Conservation (phyloP, 2,888 invertebrate species). For the Acleris sparsana region DNA sequence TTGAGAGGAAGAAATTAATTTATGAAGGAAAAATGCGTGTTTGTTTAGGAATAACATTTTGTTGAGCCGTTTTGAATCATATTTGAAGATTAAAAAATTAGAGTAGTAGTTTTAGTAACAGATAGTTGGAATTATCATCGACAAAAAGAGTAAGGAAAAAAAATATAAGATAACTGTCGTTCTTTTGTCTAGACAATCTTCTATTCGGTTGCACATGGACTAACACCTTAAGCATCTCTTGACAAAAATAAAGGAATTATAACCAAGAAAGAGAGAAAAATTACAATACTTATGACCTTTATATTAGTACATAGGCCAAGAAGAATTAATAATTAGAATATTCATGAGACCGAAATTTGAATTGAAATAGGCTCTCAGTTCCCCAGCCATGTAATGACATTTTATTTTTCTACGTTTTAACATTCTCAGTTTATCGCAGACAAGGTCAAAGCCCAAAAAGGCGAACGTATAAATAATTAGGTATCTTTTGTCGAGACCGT, state of each 20-base stretch:
- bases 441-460: not conserved
- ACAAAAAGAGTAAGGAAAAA: too few species aligned
- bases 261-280: not conserved
- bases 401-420: not conserved
- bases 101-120: too few species aligned
- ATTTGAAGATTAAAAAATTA: not conserved
- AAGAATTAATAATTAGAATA: not conserved
- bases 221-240: too few species aligned
- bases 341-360: too few species aligned
- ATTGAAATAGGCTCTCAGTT: too few species aligned
- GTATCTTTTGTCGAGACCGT: slow-evolving; percentile 6
- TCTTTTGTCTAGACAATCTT: too few species aligned
- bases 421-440: not conserved
- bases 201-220: too few species aligned
- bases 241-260: too few species aligned
- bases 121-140: too few species aligned
- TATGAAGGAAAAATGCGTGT: not conserved
- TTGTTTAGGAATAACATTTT: not conserved
- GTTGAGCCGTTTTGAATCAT: not conserved
- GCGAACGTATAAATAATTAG: slow-evolving; percentile 7
- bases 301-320: not conserved
- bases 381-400: not conserved
- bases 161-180: too few species aligned
- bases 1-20: not conserved
- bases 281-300: too few species aligned